These are phyloP conservation scores for Cryptus armator DNA, from an alignment of 2,888 invertebrate species.

Conservation along the genomic window DNA sequence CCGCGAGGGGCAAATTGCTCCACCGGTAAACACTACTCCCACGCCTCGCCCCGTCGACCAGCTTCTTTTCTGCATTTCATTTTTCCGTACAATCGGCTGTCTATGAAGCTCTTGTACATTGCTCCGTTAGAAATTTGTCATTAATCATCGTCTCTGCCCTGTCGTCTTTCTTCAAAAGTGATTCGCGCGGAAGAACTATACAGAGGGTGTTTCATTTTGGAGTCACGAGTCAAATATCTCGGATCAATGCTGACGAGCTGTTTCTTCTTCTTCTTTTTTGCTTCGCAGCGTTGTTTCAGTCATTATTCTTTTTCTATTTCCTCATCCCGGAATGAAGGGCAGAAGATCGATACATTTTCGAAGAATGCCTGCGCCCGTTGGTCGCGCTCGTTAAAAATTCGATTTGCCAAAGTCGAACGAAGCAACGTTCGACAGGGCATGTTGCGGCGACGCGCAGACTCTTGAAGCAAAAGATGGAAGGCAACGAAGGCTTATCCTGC, in stretches of 20 bases:
- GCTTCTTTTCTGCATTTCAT: conserved; percentile 34
- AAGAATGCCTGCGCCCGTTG: conserved; percentile 15
- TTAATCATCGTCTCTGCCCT: conserved; percentile 58
- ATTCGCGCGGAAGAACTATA: not conserved
- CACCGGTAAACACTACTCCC: conserved; percentile 81
- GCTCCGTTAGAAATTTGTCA: conserved; percentile 64
- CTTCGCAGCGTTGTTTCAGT: conserved; percentile 13
- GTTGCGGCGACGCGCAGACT: conserved; percentile 36
- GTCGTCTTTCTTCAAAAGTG: conserved; percentile 47
- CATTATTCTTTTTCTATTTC: conserved; percentile 7
- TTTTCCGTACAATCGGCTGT: conserved; percentile 30
- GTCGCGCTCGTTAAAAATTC: conserved; percentile 62
- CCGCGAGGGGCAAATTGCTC: conserved; percentile 80
- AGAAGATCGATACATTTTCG: conserved; percentile 52
- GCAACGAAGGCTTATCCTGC: conserved; percentile 56
- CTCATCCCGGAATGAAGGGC: conserved; percentile 17
- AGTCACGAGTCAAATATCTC: not conserved
- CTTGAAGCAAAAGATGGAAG: conserved; percentile 29
- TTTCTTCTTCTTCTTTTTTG: not conserved
- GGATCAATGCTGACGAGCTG: not conserved
- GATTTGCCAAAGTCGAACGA: conserved; percentile 61
- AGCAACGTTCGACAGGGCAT: conserved; percentile 14
- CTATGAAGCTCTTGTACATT: conserved; percentile 29
- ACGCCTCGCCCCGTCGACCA: conserved; percentile 69
- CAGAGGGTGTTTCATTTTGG: conserved; percentile 16